Evolutionary conservation across 1,140 invertebrate species (phyloP).

Genomic region (Heliconius melpomene): DNA sequence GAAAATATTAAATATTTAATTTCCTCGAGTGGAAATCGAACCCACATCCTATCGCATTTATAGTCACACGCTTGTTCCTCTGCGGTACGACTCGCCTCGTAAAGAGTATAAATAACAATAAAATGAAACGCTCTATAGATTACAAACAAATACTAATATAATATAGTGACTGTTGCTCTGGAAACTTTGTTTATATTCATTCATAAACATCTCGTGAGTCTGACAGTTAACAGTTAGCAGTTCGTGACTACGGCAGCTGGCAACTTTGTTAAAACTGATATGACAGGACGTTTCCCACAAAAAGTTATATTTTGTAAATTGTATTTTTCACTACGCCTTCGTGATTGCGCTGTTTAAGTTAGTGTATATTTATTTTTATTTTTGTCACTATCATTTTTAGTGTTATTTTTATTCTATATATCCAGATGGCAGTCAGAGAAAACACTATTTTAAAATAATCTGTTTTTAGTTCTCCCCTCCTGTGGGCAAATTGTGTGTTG

Average conservation of each 20-base stretch:
- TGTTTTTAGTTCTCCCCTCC: no score
- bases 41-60: no score
- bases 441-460: no score
- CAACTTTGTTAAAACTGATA: constrained; percentile 23
- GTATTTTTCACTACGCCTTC: not conserved
- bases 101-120: not conserved
- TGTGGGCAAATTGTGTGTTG: no score
- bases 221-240: constrained; percentile 20
- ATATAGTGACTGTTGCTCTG: not conserved
- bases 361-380: no score
- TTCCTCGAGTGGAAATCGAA: no score
- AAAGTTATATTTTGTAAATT: constrained; percentile 16
- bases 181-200: constrained; percentile 7
- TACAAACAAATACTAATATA: not conserved
- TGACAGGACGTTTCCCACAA: constrained; percentile 15
- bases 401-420: no score
- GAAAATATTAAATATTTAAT: no score
- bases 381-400: no score
- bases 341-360: not conserved
- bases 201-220: constrained; percentile 18
- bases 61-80: no score
- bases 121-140: not conserved
- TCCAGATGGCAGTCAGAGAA: no score
- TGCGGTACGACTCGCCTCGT: no score
- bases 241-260: constrained; percentile 18